A percentile compares a stretch with the other conserved stretches of the same genome.
Conservation (phyloP, 2,113 vertebrate species). For the Chelonoidis abingdonii region DNA sequence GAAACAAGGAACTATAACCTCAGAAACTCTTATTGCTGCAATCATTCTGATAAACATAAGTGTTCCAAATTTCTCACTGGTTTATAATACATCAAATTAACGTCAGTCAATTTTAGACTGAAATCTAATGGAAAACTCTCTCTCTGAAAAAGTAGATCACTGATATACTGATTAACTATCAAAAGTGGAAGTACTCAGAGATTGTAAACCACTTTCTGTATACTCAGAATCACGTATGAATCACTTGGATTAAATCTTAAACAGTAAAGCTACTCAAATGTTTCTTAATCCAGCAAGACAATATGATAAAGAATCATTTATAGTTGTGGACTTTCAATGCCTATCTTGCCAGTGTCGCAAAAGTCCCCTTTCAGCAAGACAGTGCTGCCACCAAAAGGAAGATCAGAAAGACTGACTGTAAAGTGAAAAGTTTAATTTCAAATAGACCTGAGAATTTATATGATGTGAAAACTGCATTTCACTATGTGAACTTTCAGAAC, state of each 20-base stretch:
- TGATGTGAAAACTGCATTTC: not conserved
- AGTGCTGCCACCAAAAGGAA: slow-evolving; percentile 75
- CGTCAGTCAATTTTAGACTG: not conserved
- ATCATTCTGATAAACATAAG: slow-evolving; percentile 18
- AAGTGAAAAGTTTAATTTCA: not conserved
- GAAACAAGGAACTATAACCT: not conserved
- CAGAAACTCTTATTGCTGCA: not conserved
- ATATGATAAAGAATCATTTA: not conserved
- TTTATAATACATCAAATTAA: not conserved
- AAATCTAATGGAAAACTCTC: not conserved
- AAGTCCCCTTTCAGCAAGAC: slow-evolving; percentile 39
- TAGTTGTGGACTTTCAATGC: not conserved
- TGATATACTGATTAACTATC: not conserved
- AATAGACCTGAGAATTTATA: slow-evolving; percentile 20
- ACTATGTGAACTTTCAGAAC: slow-evolving; percentile 9
- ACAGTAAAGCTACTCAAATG: not conserved
- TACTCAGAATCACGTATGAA: not conserved
- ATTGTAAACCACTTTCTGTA: slow-evolving; percentile 19
- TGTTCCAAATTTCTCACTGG: not conserved
- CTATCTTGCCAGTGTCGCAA: not conserved
- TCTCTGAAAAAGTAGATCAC: slow-evolving; percentile 16
- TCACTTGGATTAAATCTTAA: slow-evolving; percentile 9
- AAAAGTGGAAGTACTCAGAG: not conserved
- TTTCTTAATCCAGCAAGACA: slow-evolving; percentile 2
- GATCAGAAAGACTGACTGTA: not conserved